Evolutionary conservation across 2,113 vertebrate genomes (phyloP).

Genomic region (Mormoops blainvillei): DNA sequence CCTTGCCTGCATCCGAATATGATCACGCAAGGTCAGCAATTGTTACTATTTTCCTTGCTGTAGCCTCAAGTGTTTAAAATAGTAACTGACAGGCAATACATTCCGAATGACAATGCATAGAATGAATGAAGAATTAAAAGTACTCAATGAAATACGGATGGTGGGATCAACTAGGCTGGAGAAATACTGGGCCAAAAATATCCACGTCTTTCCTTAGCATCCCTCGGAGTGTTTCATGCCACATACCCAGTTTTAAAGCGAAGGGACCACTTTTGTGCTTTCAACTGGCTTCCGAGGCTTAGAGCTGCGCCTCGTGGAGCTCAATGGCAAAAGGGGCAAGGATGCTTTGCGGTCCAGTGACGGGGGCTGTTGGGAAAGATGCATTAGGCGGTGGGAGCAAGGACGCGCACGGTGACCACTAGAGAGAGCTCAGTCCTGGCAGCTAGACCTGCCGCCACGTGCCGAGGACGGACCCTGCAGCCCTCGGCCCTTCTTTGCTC

Average conservation of each 20-base stretch:
- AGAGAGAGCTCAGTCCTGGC: too few relatives aligned
- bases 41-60: neutral
- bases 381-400: too few relatives aligned
- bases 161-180: neutral
- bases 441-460: too few relatives aligned
- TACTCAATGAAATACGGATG: neutral
- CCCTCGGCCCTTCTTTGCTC: too few relatives aligned
- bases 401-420: fast-evolving
- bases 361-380: too few relatives aligned
- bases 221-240: neutral
- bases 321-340: fast-evolving
- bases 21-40: fast-evolving
- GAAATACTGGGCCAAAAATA: neutral
- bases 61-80: neutral
- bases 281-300: too few relatives aligned
- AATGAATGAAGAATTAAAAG: neutral
- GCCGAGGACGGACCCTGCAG: fast-evolving
- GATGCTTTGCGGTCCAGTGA: neutral
- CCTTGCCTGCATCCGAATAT: fast-evolving
- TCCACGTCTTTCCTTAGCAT: neutral
- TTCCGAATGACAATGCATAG: neutral
- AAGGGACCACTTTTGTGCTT: too few relatives aligned
- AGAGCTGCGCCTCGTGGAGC: too few relatives aligned
- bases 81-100: neutral
- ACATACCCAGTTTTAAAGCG: too few relatives aligned